Conservation (phyloP, 2,797 vertebrate genomes). For the Varecia variegata region DNA sequence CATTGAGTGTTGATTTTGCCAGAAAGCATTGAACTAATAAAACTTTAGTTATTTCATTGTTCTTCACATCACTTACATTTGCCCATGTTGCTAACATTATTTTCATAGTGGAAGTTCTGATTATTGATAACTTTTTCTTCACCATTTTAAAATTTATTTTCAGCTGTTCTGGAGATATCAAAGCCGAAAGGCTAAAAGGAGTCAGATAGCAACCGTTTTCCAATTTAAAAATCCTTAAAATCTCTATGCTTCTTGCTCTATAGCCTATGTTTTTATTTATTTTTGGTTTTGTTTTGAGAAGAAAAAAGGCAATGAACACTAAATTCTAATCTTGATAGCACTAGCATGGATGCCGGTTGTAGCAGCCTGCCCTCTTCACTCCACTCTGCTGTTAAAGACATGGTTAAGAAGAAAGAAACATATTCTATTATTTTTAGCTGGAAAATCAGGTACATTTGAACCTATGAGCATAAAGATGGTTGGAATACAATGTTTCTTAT, state of each 20-base stretch:
- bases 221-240: not conserved
- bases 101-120: not conserved
- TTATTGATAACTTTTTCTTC: not conserved
- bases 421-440: not conserved
- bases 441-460: not conserved
- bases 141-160: not conserved
- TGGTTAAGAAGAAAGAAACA: not conserved
- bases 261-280: not conserved
- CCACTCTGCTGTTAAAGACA: not conserved
- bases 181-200: not conserved
- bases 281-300: not conserved
- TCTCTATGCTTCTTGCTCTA: not conserved
- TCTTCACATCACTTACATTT: not conserved
- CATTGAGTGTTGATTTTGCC: not conserved
- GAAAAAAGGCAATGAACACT: not conserved
- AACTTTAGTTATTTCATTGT: not conserved
- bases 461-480: not conserved
- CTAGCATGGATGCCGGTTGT: accelerated
- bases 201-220: not conserved
- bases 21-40: not conserved
- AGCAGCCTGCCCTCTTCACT: not conserved
- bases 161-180: not conserved
- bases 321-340: not conserved
- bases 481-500: not conserved
- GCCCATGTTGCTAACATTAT: not conserved